Evolutionary conservation across 2,797 vertebrate genomes (phyloP), one percentile per base, ranked within the genome.

Genomic region (Anguilla anguilla): DNA sequence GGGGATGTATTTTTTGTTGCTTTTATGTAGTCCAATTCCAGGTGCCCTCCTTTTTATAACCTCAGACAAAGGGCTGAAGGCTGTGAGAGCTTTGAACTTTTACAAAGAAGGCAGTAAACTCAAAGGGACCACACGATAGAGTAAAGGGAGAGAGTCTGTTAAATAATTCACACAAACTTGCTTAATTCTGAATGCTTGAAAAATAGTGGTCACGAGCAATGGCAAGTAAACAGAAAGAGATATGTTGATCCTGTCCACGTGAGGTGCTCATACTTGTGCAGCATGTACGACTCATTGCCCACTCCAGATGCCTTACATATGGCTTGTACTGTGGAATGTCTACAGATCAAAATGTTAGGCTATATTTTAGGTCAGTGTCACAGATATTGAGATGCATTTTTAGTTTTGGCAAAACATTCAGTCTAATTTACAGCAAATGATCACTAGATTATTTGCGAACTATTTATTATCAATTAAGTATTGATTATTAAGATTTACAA

Each of bases 21-120:
- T 28, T 85, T 83, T 19, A 77, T 91, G 87, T 55, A 90, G 89
- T 83, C 77, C 25, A 84, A 86, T 88, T 88, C 79, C 55, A 79
- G 74, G 35, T 22, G 35, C 31, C 74, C 74, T 79, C 74, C 39
- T 79, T 43, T 79, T 43, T 79, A 39, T 79, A 79, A 79, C 28
- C 35, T 43, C 77, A 81, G 43, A 81, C 77, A 81, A 46, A 43
- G 35, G 43, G 77, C 43, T 46, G 43, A 49, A 43, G 43, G 77
- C 43, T 81, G 31, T 81, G 43, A 81, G n/a, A 49, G 39, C 77
- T 49, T 46, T 81, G 39, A 49, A 81, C 39, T 81, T 81, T 25
- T 7, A 81, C 77, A 81, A 46, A 46, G 39, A 10, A 17, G 17
- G 15, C 43, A 17, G 77, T 28, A 49, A 81, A 81, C n/a, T 46